phyloP scores from a whole-genome alignment of 2,113 vertebrate genomes.

The Cryptomyrus ogoouensis region DNA sequence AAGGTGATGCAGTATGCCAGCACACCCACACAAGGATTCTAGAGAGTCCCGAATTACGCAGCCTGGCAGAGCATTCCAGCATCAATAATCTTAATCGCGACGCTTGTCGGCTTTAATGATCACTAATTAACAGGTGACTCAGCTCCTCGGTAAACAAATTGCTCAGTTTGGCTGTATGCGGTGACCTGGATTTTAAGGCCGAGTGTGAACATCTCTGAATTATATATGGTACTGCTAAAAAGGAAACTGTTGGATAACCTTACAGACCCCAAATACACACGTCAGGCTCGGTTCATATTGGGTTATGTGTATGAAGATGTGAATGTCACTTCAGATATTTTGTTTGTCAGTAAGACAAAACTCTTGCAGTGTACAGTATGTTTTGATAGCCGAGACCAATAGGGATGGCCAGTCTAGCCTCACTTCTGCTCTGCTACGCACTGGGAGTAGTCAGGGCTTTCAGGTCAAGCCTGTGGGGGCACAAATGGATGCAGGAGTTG shows the following conservation, averaged over 20 bases:
- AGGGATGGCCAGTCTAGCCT: not conserved
- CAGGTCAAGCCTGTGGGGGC: not conserved
- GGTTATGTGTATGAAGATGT: not conserved
- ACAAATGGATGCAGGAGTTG: not conserved
- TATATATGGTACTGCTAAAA: not conserved
- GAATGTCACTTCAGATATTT: not conserved
- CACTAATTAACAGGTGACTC: not conserved
- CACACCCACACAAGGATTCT: not conserved
- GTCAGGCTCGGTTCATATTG: not conserved
- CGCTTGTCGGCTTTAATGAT: not conserved
- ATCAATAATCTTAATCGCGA: constrained; percentile 8
- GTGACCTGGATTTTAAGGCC: not conserved
- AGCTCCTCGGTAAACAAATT: not conserved
- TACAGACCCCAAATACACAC: not conserved
- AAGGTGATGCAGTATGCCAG: not conserved
- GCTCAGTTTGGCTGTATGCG: not conserved
- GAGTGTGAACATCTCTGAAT: not conserved
- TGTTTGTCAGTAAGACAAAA: not conserved
- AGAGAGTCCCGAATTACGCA: not conserved
- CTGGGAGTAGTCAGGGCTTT: not conserved
- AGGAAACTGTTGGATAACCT: not conserved
- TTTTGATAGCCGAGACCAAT: not conserved
- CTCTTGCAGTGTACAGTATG: not conserved
- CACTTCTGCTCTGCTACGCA: not conserved
- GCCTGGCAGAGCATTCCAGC: not conserved